Percentiles rank a stretch among this genome's conserved stretches.
Conservation (phyloP, 2,797 vertebrate genomes). For the Artibeus jamaicensis region DNA sequence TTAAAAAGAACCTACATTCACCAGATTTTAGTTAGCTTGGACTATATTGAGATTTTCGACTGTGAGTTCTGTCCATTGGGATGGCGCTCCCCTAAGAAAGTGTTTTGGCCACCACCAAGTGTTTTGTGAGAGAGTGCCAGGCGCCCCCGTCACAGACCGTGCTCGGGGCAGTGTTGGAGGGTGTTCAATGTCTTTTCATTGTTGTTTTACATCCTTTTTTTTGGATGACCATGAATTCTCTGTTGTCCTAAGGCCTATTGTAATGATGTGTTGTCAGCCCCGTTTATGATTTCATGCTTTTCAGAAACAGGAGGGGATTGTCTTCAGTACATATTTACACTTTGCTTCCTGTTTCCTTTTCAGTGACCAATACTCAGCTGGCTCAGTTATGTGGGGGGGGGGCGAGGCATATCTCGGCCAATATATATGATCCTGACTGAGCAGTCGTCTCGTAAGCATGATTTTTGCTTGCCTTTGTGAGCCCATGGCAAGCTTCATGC, state of each 20-base stretch:
- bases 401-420: not conserved
- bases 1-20: not conserved
- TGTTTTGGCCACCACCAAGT: not conserved
- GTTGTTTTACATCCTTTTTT: not conserved
- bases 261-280: not conserved
- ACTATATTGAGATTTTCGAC: not conserved
- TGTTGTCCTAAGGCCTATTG: conserved; percentile 24
- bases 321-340: not conserved
- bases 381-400: not conserved
- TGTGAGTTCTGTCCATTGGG: not conserved
- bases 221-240: not conserved
- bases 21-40: not conserved
- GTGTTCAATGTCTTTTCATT: not conserved
- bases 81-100: not conserved
- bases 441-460: not conserved
- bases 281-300: conserved; percentile 34
- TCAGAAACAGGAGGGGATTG: conserved; percentile 15
- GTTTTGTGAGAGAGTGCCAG: not conserved
- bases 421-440: not conserved
- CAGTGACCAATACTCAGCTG: not conserved
- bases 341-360: conserved; percentile 1
- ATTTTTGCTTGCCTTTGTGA: not conserved
- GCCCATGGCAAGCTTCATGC: not conserved
- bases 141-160: not conserved
- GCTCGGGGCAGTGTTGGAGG: not conserved